Evolutionary conservation across 1,140 invertebrate genomes (phyloP), one percentile per base, ranked within the genome.

Genomic region (Campoletis sonorensis): DNA sequence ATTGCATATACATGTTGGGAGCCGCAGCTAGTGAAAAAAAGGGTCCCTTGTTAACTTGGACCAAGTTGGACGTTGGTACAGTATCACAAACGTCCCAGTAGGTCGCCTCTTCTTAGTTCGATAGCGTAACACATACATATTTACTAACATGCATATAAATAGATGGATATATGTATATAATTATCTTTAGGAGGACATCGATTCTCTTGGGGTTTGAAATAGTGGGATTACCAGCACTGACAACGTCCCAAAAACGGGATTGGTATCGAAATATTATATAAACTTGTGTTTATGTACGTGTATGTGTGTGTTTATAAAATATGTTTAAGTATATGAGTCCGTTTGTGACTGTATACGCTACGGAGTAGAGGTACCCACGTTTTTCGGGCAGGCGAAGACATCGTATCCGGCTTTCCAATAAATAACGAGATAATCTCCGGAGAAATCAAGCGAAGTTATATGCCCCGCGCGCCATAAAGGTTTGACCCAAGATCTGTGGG

Each of bases 351-450:
- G 49, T 75, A 23, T 54, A 27, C n/a, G 21, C 21, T 15, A 15
- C n/a, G 7, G n/a, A 79, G 11, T 68, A 45, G 51, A 70, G 68
- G 78, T 68, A 58, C 76, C 77, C 73, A 58, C 16, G 45, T 83
- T 86, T 87, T 86, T 87, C 82, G 83, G 83, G 80, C 79, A 80
- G 79, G 51, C 85, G 72, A 81, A 77, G 83, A 84, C 84, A 84
- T 84, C 86, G 81, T 84, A 83, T 83, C 76, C 81, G 84, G 80
- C 85, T 90, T 91, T 89, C 89, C 89, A 90, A 91, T 91, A 91
- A 91, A 91, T 91, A 91, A 91, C 88, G 82, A 89, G 90, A 91
- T 91, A 90, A 91, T 91, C 90, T 90, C 85, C 85, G 85, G 89
- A 91, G 90, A 91, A 91, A 91, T 90, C 89, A 90, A 86, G 86